Percentiles rank a stretch among this genome's conserved stretches.
Conservation (phyloP, 1,140 invertebrate species). For the Phenacoccus solenopsis region DNA sequence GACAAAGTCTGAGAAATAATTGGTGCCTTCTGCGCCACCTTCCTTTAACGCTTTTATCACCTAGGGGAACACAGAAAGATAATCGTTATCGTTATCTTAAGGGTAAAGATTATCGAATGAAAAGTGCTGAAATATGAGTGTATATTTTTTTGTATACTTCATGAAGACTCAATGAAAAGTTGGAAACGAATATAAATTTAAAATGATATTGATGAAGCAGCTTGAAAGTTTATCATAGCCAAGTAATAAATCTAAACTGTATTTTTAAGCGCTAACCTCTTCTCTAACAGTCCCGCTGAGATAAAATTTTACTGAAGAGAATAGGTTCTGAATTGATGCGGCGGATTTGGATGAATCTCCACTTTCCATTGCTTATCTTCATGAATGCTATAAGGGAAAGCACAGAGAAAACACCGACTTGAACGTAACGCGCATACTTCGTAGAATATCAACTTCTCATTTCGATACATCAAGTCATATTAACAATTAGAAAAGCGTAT, state of each 20-base stretch:
- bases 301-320: constrained; percentile 54
- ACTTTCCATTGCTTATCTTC: neutral
- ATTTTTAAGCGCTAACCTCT: constrained; percentile 38
- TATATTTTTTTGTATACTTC: too few relatives aligned
- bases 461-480: too few relatives aligned
- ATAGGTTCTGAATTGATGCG: constrained; percentile 29
- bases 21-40: constrained; percentile 68
- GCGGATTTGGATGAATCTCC: neutral
- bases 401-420: too few relatives aligned
- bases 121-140: too few relatives aligned
- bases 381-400: neutral
- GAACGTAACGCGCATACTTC: too few relatives aligned
- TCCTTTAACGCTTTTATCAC: constrained; percentile 58
- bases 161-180: neutral
- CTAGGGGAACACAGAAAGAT: constrained; percentile 40
- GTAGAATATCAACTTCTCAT: too few relatives aligned
- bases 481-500: too few relatives aligned
- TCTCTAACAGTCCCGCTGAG: constrained; percentile 51
- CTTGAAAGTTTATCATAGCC: neutral
- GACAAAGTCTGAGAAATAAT: constrained; percentile 74
- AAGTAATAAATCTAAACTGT: neutral
- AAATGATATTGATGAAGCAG: neutral
- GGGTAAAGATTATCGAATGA: too few relatives aligned
- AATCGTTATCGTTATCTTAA: too few relatives aligned
- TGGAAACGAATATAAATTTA: neutral